phyloP scores from a whole-genome alignment of 1,140 invertebrate species.

The Hycleus phaleratus region DNA sequence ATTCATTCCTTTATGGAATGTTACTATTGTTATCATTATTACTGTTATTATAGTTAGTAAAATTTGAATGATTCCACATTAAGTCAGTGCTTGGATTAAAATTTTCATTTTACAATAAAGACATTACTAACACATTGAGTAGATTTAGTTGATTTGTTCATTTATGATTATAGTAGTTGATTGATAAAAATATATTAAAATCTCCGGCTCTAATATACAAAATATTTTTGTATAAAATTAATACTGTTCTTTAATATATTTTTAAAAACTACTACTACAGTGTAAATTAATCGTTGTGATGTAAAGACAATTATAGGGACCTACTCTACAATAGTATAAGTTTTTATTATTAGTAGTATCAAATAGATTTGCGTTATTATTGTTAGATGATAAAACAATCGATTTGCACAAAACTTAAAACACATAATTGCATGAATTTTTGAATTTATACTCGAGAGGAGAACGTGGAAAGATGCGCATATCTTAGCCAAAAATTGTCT shows the following conservation, averaged over 20 bases:
- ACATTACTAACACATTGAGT: constrained; percentile 7
- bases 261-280: constrained; percentile 6
- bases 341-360: constrained; percentile 12
- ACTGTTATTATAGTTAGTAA: not conserved
- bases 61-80: constrained; percentile 3
- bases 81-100: constrained; percentile 9
- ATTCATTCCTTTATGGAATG: not conserved
- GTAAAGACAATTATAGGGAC: constrained; percentile 28
- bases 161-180: not conserved
- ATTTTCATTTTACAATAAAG: constrained; percentile 4
- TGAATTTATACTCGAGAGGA: not conserved
- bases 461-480: constrained; percentile 1
- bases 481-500: constrained; percentile 9
- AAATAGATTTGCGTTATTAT: not conserved
- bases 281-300: constrained; percentile 23
- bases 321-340: constrained; percentile 25
- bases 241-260: constrained; percentile 7
- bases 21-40: not conserved
- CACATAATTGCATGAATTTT: constrained; percentile 1
- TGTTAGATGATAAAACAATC: too few species aligned
- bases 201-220: not conserved
- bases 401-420: not conserved
- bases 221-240: constrained; percentile 8
- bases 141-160: not conserved
- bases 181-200: not conserved